Base-by-base conservation (phyloP, 2,888 invertebrate species). In the Unio pictorum region DNA sequence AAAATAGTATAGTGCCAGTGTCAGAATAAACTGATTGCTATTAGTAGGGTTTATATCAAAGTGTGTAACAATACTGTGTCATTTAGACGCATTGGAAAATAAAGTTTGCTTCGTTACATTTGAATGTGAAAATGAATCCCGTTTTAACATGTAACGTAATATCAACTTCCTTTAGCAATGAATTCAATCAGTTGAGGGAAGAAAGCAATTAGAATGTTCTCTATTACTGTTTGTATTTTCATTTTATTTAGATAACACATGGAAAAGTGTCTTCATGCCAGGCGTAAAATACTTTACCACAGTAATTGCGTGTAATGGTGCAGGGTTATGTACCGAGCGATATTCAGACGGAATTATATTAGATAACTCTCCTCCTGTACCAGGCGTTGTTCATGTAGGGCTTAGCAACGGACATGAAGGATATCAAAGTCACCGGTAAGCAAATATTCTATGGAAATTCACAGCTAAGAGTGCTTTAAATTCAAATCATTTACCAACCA, bases 321-420 rank as follows among this genome's bases (percentile, higher is more conserved):
- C 76, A 7, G 64, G 60, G 8, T 64, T 74, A 20, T 81, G 81
- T 67, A 67, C 68, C 15, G 59, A 69, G n/a, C 59, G 67, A 30
- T 55, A 55, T 8, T 74, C 74, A 58, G 55, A 69, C 28, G 61
- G 62, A 23, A 28, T 78, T 8, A 34, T 74, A 23, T 66, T 80
- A 15, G 79, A 80, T 65, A 71, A 71, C 23, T 68, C 77, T 18
- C 77, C 81, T 5, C 81, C 81, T 4, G 68, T 72, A 15, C n/a
- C 68, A 3, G 79, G 80, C 15, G 45, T 66, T 20, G 74, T 78
- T 18, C 67, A 66, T 28, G 59, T 73, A 17, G 73, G 70, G 20
- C 28, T 66, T 30, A 60, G 59, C 20, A 64, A 61, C n/a, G 23
- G 55, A 11, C 68, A 73, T 61, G 34, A 65, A 23, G 66, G 61